Base-by-base conservation (phyloP, 2,888 invertebrate species). In the Tethea ocularis region DNA sequence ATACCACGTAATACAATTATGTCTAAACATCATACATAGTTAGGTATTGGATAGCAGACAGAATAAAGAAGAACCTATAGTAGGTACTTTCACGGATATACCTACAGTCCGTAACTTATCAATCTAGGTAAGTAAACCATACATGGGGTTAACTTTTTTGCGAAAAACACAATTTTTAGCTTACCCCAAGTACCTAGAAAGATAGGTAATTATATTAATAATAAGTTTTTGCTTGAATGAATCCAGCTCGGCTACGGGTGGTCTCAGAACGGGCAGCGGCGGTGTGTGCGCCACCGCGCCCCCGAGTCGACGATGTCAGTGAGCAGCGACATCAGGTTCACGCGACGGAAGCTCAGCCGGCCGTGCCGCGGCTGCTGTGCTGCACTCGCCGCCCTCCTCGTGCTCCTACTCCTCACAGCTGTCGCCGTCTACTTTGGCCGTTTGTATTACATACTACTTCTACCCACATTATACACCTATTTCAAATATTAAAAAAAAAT, bases 251-350 rank as follows among this genome's bases (percentile, higher is more conserved):
- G 89, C 15, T 93, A 91, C 63, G 91, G 91, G 4, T 92, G 92
- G 92, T 75, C 89, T 3, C 85, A 87, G 52, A 85, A 71, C 64
- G 86, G 84, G 11, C 83, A 84, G 63, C 83, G 87, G 59, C 81
- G 91, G 22, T 89, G 92, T 67, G 83, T 86, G 63, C 79, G 86
- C 56, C 89, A 90, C 71, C 84, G 89, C 11, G 90, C 91, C 54
- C 96, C 97, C 46, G 97, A 97, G 86, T 97, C 97, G 38, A 97
- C 97, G 61, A 89, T 97, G 75, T 97, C 97, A 0, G 96, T 97
- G 69, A 97, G 97, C 93, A 97, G 97, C 75, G 97, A 98, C 88
- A 97, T 98, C 83, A 94, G 97, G 70, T 98, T 98, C 88, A 97
- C 97, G 17, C 94, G 97, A 58, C 95, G 96, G 77, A 97, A 97